Evolutionary conservation across 1,140 invertebrate species (phyloP), one percentile per base, ranked within the genome.

Genomic region (Eufriesea mexicana): DNA sequence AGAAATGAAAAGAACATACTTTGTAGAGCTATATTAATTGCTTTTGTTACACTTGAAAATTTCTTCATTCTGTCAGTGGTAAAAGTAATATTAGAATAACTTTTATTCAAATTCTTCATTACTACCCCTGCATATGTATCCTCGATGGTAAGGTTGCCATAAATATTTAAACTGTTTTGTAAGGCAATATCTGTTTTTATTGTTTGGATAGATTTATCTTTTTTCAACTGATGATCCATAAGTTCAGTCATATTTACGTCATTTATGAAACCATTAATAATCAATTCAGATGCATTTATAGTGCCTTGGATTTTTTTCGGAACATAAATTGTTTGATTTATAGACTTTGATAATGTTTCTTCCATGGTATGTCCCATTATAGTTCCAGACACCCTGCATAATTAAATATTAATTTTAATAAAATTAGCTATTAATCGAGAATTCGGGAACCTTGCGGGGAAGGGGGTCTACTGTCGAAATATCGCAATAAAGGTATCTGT

Each of bases 251-350:
- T 28, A 61, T 91, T 84, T 16, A 92, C 67, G 10, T 91, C 86
- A 66, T 92, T 92, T 10, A 93, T 62, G 8, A 84, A 47, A 25
- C 90, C 87, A 47, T 89, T 51, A 1, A 89, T 71, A n/a, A 83
- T 61, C 47, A 93, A 66, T 4, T 35, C 51, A 45, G 86, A 76
- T 16, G 78, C 66, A 49, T 67, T 75, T 2, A 93, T 0, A 0
- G 28, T 77, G 14, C 91, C 91, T 28, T 81, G 68, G 18, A 93
- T 85, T 16, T 23, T 57, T 72, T 89, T 91, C 18, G 10, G 68
- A n/a, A 86, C 87, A 23, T 35, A 35, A 0, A 93, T 78, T 7
- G 54, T 78, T 79, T 93, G 92, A 8, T 88, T 72, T 12, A 51
- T 28, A 12, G 71, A 87, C 51, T 90, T 92, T 47, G 83, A 42